These are phyloP conservation scores for Cynodonichthys magdalenae DNA, from an alignment of 2,797 vertebrate genomes.

Conservation along the genomic window DNA sequence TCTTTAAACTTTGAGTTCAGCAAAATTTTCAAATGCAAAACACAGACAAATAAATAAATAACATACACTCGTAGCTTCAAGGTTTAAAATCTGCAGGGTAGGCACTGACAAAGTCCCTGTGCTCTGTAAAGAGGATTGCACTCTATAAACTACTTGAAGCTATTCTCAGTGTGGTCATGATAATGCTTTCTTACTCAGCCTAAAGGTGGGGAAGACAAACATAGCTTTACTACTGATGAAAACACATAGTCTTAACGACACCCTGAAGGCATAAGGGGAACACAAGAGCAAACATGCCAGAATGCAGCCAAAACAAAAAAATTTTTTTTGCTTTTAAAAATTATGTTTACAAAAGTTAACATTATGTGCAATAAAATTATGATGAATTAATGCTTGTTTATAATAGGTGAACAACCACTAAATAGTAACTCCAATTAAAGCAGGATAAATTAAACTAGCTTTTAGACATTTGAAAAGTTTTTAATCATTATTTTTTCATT, in stretches of 20 bases:
- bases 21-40: slow-evolving; percentile 24
- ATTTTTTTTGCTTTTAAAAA: neutral
- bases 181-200: slow-evolving; percentile 69
- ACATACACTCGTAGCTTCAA: slow-evolving; percentile 5
- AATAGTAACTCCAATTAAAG: neutral
- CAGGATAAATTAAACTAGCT: neutral
- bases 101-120: slow-evolving; percentile 60
- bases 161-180: slow-evolving; percentile 67
- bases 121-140: slow-evolving; percentile 72
- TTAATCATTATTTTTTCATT: neutral
- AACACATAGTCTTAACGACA: neutral
- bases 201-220: slow-evolving; percentile 57
- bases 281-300: neutral
- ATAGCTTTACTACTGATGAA: neutral
- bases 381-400: neutral
- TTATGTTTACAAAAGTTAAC: neutral
- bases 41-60: neutral
- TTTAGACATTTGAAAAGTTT: neutral
- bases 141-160: slow-evolving; percentile 67
- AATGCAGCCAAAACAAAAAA: neutral
- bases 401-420: neutral
- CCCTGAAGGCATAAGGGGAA: slow-evolving; percentile 43
- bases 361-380: slow-evolving; percentile 17
- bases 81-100: slow-evolving; percentile 60
- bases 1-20: slow-evolving; percentile 11